Evolutionary conservation across 2,888 invertebrate genomes (phyloP), one percentile per base, ranked within the genome.

Genomic region (Druceiella hillmani): DNA sequence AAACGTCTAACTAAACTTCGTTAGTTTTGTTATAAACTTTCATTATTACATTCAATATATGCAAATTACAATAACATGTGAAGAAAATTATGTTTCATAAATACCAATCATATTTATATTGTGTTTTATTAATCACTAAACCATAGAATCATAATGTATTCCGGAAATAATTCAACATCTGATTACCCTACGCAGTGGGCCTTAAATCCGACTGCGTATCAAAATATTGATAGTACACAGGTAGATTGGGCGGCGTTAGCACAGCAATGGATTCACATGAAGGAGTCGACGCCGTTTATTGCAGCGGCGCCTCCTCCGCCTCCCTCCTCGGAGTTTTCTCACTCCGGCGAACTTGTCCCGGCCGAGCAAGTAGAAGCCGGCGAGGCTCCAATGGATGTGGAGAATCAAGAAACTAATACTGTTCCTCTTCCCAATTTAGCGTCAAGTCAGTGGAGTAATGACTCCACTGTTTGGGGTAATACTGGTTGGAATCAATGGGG

Each of bases 251-350:
- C 94, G 7, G 84, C 90, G 17, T 71, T 97, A 54, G 95, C 95
- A 15, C 93, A 95, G 58, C 94, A 95, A 77, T 95, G 97, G 95
- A 95, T 97, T 51, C 88, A 88, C 59, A 92, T 92, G 91, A 90
- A 92, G 58, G 87, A 88, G 55, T 79, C 83, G 5, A 63, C 65
- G 12, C 64, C 66, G 2, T 64, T 52, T 17, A 64, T 71, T 27
- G 70, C 70, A 22, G 73, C 77, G 22, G 73, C 78, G 22, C 65
- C 77, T 26, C 73, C 76, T 4, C 74, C 77, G 12, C 75, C 78
- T 24, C 77, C 79, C 6, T 79, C 81, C 3, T 73, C 79, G 1
- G n/a, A n/a, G n/a, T n/a, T n/a, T n/a, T n/a, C n/a, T n/a, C n/a
- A n/a, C n/a, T n/a, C n/a, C n/a, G 57, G 60, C 4, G 51, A 63